Base-by-base conservation (phyloP, 2,113 vertebrate species). In the Limnothrissa miodon region DNA sequence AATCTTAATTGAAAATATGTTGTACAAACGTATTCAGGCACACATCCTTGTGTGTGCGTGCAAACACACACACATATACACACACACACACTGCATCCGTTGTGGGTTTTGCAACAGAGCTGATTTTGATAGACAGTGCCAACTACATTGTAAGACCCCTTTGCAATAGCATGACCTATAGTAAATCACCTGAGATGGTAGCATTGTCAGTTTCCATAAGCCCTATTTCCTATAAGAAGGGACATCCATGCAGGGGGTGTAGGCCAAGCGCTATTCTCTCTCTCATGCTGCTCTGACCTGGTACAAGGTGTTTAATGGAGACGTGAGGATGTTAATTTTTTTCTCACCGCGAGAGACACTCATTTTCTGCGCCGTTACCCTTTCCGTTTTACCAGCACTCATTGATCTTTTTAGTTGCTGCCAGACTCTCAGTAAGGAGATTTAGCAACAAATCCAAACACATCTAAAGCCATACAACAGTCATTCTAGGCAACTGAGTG, bases 291-390 rank as follows among this genome's bases (percentile, higher is more conserved):
- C 79, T 45, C 66, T 80, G 56, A 80, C 80, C 45, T 66, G 59
- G 21, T 51, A 70, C 44, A 39, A 39, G 59, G 39, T 45, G 33
- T 80, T 44, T 25, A 85, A 25, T 82, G 44, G 45, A 39, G 39
- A 21, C 80, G 56, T 83, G 56, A 83, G 29, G 46, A 45, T 45
- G 46, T 21, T 80, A 78, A 45, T 74, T 70, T 23, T 29, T 80
- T 59, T 80, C 46, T 82, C 78, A 39, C 80, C 44, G 66, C 59
- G n/a, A 79, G 80, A 53, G 79, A 21, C 51, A 80, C 46, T 78
- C 0, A 51, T 78, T 79, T 83, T 78, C 82, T 66, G 78, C 66
- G 78, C 80, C 82, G 70, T 81, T 78, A 83, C 59, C 74, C 59
- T 33, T 66, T 66, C 59, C 9, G 59, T 66, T 29, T 66, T 33